Conservation (phyloP, 92 coral and sea anemone species). For the Zoanthus sansibaricus region DNA sequence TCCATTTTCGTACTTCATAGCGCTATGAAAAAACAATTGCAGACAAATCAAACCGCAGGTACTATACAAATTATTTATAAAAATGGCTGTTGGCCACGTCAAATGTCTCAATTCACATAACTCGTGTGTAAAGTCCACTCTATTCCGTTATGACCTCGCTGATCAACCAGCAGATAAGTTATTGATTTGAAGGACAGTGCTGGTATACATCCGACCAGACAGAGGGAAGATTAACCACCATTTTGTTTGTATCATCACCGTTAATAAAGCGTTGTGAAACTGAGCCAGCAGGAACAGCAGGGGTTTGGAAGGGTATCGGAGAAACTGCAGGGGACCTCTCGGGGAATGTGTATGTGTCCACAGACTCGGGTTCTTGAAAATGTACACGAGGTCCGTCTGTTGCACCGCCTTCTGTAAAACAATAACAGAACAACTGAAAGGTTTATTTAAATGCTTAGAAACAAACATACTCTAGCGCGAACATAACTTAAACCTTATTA, state of each 20-base stretch:
- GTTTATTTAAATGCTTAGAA: not conserved
- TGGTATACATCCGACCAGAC: conserved; percentile 87
- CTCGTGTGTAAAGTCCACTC: too few species aligned
- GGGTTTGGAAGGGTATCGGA: conserved; percentile 77
- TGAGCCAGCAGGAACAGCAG: conserved; percentile 23
- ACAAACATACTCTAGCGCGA: not conserved
- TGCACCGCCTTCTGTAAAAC: conserved; percentile 24
- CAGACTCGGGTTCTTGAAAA: conserved; percentile 73
- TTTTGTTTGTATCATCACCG: conserved; percentile 54
- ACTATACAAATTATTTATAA: too few species aligned
- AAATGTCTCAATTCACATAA: too few species aligned
- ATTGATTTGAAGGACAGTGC: conserved; percentile 59
- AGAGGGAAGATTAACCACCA: conserved; percentile 81
- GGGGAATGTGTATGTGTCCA: conserved; percentile 20
- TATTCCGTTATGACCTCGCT: too few species aligned
- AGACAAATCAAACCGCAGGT: too few species aligned
- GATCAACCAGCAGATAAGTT: not conserved
- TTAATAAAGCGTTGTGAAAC: not conserved
- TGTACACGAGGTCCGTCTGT: conserved; percentile 72
- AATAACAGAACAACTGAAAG: not conserved
- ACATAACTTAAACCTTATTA: not conserved
- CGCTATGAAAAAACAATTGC: too few species aligned
- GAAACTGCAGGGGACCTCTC: conserved; percentile 79
- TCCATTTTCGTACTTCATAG: too few species aligned
- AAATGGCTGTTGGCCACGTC: too few species aligned